A percentile compares a stretch with the other conserved stretches of the same genome.
These are phyloP conservation scores for Fregata magnificens DNA, from an alignment of 2,113 vertebrate genomes.

Conservation along the genomic window DNA sequence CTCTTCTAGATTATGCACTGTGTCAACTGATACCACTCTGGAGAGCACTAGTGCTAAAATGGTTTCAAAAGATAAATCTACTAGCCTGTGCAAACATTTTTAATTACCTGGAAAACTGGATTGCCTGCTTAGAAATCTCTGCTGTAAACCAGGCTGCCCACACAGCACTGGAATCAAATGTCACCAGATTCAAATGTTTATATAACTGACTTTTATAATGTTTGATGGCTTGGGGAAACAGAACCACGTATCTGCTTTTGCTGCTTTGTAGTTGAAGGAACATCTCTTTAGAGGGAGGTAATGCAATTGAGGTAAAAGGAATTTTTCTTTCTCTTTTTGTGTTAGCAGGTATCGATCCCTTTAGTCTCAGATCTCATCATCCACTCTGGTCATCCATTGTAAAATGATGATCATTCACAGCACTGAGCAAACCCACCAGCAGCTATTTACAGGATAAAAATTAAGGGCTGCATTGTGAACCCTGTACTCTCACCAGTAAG, in stretches of 20 bases:
- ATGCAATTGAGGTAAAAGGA: not conserved
- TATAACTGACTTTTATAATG: slow-evolving; percentile 76
- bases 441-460: slow-evolving; percentile 21
- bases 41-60: slow-evolving; percentile 82
- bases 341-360: slow-evolving; percentile 31
- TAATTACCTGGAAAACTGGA: slow-evolving; percentile 83
- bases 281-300: slow-evolving; percentile 17
- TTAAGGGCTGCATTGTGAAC: not conserved
- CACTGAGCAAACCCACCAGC: not conserved
- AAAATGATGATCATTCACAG: slow-evolving; percentile 25
- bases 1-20: slow-evolving; percentile 84
- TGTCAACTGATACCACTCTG: slow-evolving; percentile 85
- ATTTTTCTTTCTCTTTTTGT: not conserved
- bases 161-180: slow-evolving; percentile 74
- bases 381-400: slow-evolving; percentile 9
- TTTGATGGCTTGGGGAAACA: slow-evolving; percentile 74
- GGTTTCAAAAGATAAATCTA: slow-evolving; percentile 83
- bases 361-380: slow-evolving; percentile 20
- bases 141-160: slow-evolving; percentile 75
- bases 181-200: slow-evolving; percentile 74
- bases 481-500: not conserved
- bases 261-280: slow-evolving; percentile 51
- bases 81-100: slow-evolving; percentile 84
- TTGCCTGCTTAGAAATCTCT: slow-evolving; percentile 77
- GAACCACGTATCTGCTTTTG: slow-evolving; percentile 46